Percentiles rank a stretch among this genome's conserved stretches.
Conservation (phyloP, 2,888 invertebrate species). For the Crossocerus cetratus region DNA sequence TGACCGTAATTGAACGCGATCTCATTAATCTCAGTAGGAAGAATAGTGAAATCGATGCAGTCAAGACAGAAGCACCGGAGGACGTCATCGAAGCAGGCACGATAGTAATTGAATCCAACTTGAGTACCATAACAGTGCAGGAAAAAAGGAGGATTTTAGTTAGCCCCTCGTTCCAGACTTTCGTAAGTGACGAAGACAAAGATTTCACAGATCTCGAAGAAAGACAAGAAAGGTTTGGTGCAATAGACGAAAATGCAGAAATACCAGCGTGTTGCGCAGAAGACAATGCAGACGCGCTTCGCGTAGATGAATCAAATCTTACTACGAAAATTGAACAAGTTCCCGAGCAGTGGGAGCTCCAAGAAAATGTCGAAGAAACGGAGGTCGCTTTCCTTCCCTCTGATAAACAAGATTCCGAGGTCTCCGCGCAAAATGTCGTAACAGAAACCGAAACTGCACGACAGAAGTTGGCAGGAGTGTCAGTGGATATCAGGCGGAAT, state of each 20-base stretch:
- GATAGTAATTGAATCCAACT: no score
- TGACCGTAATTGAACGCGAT: no score
- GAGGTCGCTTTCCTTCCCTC: background rate
- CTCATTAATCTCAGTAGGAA: no score
- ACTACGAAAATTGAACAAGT: background rate
- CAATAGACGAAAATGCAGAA: background rate
- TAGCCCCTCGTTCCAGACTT: background rate
- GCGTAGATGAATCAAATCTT: background rate
- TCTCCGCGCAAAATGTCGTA: background rate
- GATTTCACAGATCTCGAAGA: background rate
- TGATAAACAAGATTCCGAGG: background rate
- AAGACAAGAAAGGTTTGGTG: background rate
- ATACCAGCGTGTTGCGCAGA: background rate
- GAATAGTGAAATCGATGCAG: no score
- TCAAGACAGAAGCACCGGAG: no score
- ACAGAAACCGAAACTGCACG: background rate
- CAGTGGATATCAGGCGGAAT: slow-evolving; percentile 60
- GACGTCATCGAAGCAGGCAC: no score
- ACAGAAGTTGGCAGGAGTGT: background rate
- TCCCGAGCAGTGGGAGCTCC: background rate
- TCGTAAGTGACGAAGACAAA: background rate
- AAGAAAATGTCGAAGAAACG: background rate
- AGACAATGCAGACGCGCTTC: background rate
- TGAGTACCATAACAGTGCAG: no score
- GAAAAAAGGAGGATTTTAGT: background rate